Percentiles rank a stretch among this genome's conserved stretches.
Evolutionary conservation across 2,888 invertebrate species (phyloP).

Genomic region (Hypercompe scribonia): DNA sequence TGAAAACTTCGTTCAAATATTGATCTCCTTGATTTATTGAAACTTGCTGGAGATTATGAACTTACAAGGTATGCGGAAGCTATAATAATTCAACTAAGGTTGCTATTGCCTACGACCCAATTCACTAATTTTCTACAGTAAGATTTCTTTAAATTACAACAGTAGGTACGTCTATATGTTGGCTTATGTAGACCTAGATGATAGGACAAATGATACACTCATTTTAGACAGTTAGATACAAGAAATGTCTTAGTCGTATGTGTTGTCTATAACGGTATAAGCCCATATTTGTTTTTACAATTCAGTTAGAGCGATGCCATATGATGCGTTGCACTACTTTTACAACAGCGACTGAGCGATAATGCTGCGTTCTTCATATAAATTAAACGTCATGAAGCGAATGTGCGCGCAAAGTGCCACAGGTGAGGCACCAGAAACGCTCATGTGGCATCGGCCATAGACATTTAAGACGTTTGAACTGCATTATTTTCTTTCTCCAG

Average conservation of each 20-base stretch:
- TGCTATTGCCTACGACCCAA: no score
- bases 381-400: neutral
- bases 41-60: neutral
- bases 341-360: no score
- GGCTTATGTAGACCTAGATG: no score
- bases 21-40: neutral
- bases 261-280: neutral
- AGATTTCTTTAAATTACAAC: no score
- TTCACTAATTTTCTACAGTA: no score
- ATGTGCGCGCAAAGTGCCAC: neutral
- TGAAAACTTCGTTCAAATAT: no score
- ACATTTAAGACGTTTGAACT: neutral
- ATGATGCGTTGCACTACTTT: neutral
- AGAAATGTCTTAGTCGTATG: neutral
- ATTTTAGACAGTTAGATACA: neutral
- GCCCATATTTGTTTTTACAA: neutral
- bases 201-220: neutral
- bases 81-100: neutral
- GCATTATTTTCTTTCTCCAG: neutral
- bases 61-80: neutral
- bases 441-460: neutral
- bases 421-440: neutral
- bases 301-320: neutral
- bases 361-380: neutral
- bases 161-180: no score